phyloP scores from a whole-genome alignment of 2,113 vertebrate species.

The Neotragus pygmaeus region DNA sequence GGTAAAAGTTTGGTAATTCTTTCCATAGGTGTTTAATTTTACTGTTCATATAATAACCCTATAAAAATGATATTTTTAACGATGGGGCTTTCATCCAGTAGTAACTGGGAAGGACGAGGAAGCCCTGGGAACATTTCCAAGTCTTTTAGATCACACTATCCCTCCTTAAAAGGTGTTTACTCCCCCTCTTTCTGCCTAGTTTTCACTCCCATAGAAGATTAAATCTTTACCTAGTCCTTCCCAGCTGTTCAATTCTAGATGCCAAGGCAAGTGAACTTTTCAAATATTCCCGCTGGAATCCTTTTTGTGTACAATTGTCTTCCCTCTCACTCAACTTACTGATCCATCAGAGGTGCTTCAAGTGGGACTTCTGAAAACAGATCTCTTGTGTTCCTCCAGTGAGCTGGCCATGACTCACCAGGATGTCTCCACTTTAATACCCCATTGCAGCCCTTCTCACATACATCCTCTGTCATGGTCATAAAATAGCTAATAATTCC shows the following conservation, averaged over 20 bases:
- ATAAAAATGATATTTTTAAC: background rate
- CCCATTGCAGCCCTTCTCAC: background rate
- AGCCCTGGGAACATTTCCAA: background rate
- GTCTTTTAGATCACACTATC: background rate
- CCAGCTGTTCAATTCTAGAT: background rate
- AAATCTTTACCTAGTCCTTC: background rate
- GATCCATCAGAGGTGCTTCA: background rate
- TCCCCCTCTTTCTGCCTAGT: background rate
- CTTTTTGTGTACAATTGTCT: background rate
- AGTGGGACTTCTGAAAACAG: background rate
- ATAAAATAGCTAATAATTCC: background rate
- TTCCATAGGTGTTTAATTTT: background rate
- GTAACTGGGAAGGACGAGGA: background rate
- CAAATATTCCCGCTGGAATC: background rate
- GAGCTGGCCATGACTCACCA: background rate
- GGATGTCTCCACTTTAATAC: background rate
- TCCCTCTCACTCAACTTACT: background rate
- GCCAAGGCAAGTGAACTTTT: background rate
- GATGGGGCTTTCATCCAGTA: accelerated
- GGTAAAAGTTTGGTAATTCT: background rate
- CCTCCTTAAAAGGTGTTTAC: background rate
- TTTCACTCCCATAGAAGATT: background rate
- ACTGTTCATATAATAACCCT: background rate
- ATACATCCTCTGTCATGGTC: background rate
- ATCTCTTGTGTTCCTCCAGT: background rate